phyloP scores from a whole-genome alignment of 2,888 invertebrate genomes.

The Sarcophaga variegata region DNA sequence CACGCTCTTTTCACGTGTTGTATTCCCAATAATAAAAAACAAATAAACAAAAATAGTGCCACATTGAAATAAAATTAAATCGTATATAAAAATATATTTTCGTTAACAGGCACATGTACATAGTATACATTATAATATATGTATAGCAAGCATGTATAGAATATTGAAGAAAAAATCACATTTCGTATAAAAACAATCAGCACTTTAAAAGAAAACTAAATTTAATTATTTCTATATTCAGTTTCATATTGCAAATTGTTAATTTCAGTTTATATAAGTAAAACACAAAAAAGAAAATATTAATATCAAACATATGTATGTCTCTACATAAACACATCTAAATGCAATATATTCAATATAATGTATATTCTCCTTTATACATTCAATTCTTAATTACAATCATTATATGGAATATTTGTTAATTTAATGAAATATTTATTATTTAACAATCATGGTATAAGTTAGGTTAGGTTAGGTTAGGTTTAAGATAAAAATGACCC shows the following conservation, averaged over 20 bases:
- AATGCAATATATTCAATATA: neutral
- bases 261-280: neutral
- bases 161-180: slow-evolving; percentile 15
- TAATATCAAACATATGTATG: too few relatives aligned
- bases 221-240: slow-evolving; percentile 15
- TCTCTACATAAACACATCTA: neutral
- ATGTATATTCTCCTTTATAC: too few relatives aligned
- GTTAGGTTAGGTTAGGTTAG: too few relatives aligned
- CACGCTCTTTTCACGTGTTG: slow-evolving; percentile 64
- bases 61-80: slow-evolving; percentile 43
- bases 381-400: too few relatives aligned
- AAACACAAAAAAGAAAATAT: neutral
- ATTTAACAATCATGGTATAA: too few relatives aligned
- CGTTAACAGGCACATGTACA: slow-evolving; percentile 9
- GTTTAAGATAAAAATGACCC: too few relatives aligned
- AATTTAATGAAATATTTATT: too few relatives aligned
- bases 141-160: neutral
- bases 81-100: slow-evolving; percentile 6
- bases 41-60: slow-evolving; percentile 56
- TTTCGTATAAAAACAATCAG: slow-evolving; percentile 22
- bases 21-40: slow-evolving; percentile 32
- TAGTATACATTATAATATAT: neutral
- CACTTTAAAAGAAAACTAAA: slow-evolving; percentile 5
- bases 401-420: too few relatives aligned
- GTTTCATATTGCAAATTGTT: slow-evolving; percentile 40